Evolutionary conservation across 2,113 vertebrate genomes (phyloP), one percentile per base, ranked within the genome.

Genomic region (Globicephala melas): DNA sequence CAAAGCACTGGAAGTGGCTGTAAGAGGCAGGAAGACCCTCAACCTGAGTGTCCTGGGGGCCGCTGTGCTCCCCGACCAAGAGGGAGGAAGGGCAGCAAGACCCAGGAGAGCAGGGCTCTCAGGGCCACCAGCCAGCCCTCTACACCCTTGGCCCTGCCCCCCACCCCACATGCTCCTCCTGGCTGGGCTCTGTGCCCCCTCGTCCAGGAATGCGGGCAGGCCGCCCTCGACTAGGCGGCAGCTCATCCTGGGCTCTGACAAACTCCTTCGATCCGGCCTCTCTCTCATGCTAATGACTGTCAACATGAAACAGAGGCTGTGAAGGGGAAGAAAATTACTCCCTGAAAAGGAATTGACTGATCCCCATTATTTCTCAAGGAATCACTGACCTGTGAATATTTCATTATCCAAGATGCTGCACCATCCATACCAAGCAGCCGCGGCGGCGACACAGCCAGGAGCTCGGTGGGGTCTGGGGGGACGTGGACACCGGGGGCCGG

Each of bases 261-360:
- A 60, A 79, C 0, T 4, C 86, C 81, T 98, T 86, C 41, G 76
- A 97, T 94, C 98, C 65, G 18, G 97, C 97, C 50, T 87, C 97
- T 94, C 41, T 98, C 98, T 98, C 97, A 96, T 98, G 98, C 99
- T 99, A 99, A 99, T 99, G 99, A 99, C 98, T 98, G 99, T 99
- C 99, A 99, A 98, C 99, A 98, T 80, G 98, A 98, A 99, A 99
- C 99, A 98, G 98, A 98, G 98, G 98, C 98, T 95, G 83, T 82
- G 98, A 97, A 98, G 98, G 98, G 98, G 98, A 98, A 98, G 99
- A 99, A 99, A 99, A 99, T 99, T 98, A 99, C 99, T 99, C 99
- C 98, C 99, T 99, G 99, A 99, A 99, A 99, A 99, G 99, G 99
- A 99, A 99, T 98, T 99, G 99, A 99, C 99, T 99, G 99, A 99